Base-by-base conservation (phyloP, 1,140 invertebrate genomes). In the Anadara kagoshimensis region DNA sequence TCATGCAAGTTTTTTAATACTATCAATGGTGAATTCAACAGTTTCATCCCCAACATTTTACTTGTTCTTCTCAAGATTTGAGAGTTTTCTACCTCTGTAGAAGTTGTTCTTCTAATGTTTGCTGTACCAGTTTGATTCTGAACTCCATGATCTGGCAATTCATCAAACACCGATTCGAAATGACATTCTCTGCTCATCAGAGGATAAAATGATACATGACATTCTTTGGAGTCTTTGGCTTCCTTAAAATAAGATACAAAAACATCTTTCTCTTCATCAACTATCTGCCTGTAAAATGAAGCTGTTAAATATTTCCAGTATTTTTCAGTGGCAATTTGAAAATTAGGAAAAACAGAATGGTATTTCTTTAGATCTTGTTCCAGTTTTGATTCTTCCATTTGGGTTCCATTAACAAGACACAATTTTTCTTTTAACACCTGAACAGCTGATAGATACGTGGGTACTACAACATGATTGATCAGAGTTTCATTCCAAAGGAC, bases 401-500 rank as follows among this genome's bases (percentile, higher is more conserved):
- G 20, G 1, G 10, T 56, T 53, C 61, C 41, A 18, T 22, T 8
- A 8, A 36, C 49, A 43, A 29, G 24, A 14, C 56, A 58, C 24
- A 73, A 26, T 8, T 43, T 26, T 11, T 45, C 7, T 61, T 72
- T 75, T 14, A 77, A 36, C 14, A 26, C n/a, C 29, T 78, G 49
- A 1, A 86, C 18, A 11, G 73, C 56, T 24, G 56, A 65, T 1
- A 78, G 54, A 66, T 85, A 86, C 0, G 79, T 75, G 43, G 76
- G 76, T 20, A 78, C 73, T 51, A 86, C 76, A 0, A 83, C 70
- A 26, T 81, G 54, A 14, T 72, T 24, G 3, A 81, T 51, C 4
- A 86, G 57, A 12, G 65, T 24, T 24, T 67, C 61, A 72, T 87
- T 87, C 86, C 86, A 87, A 16, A 75, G 54, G 24, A 73, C 75